Base-by-base conservation (phyloP, 2,888 invertebrate species). In the Caenorhabditis wallacei region DNA sequence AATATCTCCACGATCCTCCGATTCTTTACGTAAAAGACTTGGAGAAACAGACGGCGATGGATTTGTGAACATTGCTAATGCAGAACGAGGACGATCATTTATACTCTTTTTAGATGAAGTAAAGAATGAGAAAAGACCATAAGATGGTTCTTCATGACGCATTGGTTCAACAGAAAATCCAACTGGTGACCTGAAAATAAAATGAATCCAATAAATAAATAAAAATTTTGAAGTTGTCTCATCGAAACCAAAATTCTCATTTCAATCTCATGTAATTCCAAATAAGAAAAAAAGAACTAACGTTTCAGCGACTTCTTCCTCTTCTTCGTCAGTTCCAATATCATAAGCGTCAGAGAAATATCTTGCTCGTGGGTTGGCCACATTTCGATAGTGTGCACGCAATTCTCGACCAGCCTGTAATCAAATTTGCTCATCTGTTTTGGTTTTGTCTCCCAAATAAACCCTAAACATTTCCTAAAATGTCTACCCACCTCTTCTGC, bases 341-440 rank as follows among this genome's bases (percentile, higher is more conserved):
- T 83, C 83, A 76, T 86, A 88, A 40, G 84, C 71, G 68, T 90
- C 87, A 26, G 85, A 85, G 86, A 91, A 91, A 64, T 91, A 91
- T 30, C 90, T 80, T 11, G 90, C 90, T 43, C 91, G 80, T 16
- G 91, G 91, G 78, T 91, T 91, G 11, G 70, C 26, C 56, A 79
- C 80, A 46, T 82, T 80, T 18, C 84, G 82, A 68, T 86, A 86
- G 81, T 84, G 80, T 24, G 70, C 54, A 10, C 84, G 85, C 57
- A 88, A 82, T 63, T 88, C 87, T 46, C 84, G 72, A 22, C 85
- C 88, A 68, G 88, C 87, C 63, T 80, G 80, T 80, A 82, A 74
- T 78, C 48, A 22, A 78, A 82, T 80, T 79, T 72, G 30, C 53
- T 69, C 76, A 76, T 76, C 76, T 61, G 56, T 53, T 64, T 43